Evolutionary conservation across 2,113 vertebrate species (phyloP), one percentile per base, ranked within the genome.

Genomic region (Vireo altiloquus): DNA sequence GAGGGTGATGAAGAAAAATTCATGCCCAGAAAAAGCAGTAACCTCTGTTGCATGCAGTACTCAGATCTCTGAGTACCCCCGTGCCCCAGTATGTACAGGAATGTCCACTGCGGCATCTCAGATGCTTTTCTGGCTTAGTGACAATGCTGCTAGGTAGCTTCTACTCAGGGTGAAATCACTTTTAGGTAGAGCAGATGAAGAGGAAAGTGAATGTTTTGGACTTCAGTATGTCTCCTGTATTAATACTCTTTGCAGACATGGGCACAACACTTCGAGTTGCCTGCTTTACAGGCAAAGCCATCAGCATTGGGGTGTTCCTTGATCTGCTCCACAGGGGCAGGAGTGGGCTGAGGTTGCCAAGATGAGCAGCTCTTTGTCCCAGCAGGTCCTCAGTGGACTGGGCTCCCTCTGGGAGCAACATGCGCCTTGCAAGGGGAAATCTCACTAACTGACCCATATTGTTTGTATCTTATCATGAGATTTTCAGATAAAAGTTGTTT

Each of bases 1-100:
- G 54, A 87, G 49, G 52, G 13, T 50, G 56, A 56, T 33, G 54
- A 70, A 81, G 79, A 93, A 94, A 92, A 93, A 90, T 78, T 93
- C 50, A 68, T 87, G 47, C 16, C 60, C 54, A 69, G 75, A 53
- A 56, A 94, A 81, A 95, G 40, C 76, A 77, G 60, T 12, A 60
- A 81, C 27, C 68, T 91, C 23, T 74, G 39, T 6, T 49, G 27
- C 35, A 7, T 3, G 20, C 37, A 40, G 14, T 44, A 39, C 44
- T 44, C 33, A 90, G 82, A 42, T 74, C 49, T 68, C 63, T 23
- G 39, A 70, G 69, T 22, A 77, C 19, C 42, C n/a, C 37, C 0
- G 0, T 89, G 80, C 27, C 31, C 15, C 1, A 39, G 1, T 4
- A 2, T 6, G 17, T 31, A 17, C 49, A 53, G 53, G 15, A 64